Conservation (phyloP, 1,140 invertebrate species). For the Lasioglossum baleicum region DNA sequence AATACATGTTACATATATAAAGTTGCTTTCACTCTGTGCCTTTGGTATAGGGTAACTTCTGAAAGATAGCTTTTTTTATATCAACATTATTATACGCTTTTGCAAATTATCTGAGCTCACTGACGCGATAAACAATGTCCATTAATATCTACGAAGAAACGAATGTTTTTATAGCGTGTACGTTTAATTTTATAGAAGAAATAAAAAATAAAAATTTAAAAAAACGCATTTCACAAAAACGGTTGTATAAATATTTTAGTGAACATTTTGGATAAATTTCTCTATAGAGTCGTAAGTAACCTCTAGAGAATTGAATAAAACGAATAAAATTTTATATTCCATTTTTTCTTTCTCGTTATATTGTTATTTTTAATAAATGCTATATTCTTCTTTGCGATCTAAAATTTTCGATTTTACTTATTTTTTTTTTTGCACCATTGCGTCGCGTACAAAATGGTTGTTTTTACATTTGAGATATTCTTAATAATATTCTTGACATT, state of each 20-base stretch:
- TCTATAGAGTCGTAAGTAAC: too few species aligned
- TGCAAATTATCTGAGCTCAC: conserved; percentile 6
- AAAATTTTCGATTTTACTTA: too few species aligned
- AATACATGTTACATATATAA: neutral
- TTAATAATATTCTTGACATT: neutral
- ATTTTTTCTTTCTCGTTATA: too few species aligned
- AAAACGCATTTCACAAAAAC: neutral
- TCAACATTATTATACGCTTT: conserved; percentile 14
- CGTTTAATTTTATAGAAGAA: neutral
- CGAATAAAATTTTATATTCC: too few species aligned
- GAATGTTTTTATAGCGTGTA: neutral
- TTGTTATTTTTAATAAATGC: too few species aligned
- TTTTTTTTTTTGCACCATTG: too few species aligned
- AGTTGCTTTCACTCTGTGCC: neutral
- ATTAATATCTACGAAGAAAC: conserved; percentile 14
- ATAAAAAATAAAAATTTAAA: neutral
- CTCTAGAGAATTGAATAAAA: too few species aligned
- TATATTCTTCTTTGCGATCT: too few species aligned
- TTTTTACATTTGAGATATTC: neutral
- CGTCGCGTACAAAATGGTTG: neutral
- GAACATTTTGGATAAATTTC: too few species aligned
- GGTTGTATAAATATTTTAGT: too few species aligned
- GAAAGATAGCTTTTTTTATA: conserved; percentile 13
- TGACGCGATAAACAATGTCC: neutral
- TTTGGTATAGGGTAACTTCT: neutral